These are phyloP conservation scores for Stomorhina lunata DNA, from an alignment of 2,888 invertebrate genomes.

Conservation along the genomic window DNA sequence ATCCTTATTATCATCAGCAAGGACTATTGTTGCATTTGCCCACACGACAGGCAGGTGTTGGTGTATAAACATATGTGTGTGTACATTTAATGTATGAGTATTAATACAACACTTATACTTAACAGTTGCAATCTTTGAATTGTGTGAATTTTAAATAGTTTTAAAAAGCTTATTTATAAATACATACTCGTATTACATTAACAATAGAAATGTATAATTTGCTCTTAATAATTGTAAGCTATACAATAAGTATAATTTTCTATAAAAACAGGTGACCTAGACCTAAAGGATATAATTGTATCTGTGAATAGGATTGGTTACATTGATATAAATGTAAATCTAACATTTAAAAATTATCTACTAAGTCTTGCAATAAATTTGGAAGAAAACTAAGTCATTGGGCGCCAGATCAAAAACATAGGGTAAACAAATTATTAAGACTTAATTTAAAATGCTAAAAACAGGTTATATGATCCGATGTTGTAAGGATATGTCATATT, in stretches of 20 bases:
- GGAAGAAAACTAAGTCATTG: too few relatives aligned
- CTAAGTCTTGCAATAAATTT: too few relatives aligned
- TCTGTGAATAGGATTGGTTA: not conserved
- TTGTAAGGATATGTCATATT: too few relatives aligned
- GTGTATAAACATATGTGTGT: too few relatives aligned
- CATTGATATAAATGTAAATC: not conserved
- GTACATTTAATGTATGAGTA: not conserved
- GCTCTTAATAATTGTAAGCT: not conserved
- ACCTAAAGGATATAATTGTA: not conserved
- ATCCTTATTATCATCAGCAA: conserved; percentile 9
- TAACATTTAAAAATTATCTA: not conserved
- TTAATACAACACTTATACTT: conserved; percentile 17
- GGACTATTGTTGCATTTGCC: not conserved
- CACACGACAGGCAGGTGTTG: not conserved
- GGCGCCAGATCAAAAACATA: not conserved
- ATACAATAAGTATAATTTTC: not conserved
- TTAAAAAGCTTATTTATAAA: not conserved
- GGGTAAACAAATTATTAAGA: too few relatives aligned
- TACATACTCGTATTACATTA: not conserved
- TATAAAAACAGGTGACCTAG: conserved; percentile 9
- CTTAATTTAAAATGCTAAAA: too few relatives aligned
- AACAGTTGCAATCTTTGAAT: not conserved
- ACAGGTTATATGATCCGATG: too few relatives aligned
- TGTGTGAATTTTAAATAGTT: not conserved
- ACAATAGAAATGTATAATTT: not conserved